Evolutionary conservation across 23 tunicate genomes (phyloP).

Genomic region (Halocynthia roretzi): DNA sequence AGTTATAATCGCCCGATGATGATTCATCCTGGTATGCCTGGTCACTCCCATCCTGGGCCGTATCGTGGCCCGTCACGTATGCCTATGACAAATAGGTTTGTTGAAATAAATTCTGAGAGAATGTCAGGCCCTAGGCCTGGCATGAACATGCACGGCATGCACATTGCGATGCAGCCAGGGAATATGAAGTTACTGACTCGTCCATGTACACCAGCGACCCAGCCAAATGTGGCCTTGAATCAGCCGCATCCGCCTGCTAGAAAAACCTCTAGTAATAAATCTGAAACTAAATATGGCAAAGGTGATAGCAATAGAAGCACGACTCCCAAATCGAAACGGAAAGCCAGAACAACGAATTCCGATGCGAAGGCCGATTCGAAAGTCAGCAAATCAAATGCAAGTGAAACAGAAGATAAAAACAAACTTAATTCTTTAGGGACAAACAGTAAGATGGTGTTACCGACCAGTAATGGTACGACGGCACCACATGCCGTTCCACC

Average conservation of each 20-base stretch:
- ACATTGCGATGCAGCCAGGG: conserved; percentile 54
- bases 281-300: conserved; percentile 3
- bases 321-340: too few relatives aligned
- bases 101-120: conserved; percentile 44
- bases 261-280: conserved; percentile 25
- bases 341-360: too few relatives aligned
- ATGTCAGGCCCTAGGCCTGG: conserved; percentile 14
- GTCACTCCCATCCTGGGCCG: not conserved
- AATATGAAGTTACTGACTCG: conserved; percentile 65
- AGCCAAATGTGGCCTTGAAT: conserved; percentile 11
- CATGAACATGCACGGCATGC: not conserved
- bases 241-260: not conserved
- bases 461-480: not conserved
- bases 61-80: conserved; percentile 40
- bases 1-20: too few relatives aligned
- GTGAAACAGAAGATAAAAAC: too few relatives aligned
- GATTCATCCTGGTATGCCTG: too few relatives aligned
- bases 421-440: too few relatives aligned
- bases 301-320: conserved; percentile 16
- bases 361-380: too few relatives aligned
- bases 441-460: too few relatives aligned
- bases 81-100: conserved; percentile 31
- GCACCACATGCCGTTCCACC: conserved; percentile 59
- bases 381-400: too few relatives aligned
- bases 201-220: conserved; percentile 36